Evolutionary conservation across 2,888 invertebrate species (phyloP).

Genomic region (Melinaea menophilus): DNA sequence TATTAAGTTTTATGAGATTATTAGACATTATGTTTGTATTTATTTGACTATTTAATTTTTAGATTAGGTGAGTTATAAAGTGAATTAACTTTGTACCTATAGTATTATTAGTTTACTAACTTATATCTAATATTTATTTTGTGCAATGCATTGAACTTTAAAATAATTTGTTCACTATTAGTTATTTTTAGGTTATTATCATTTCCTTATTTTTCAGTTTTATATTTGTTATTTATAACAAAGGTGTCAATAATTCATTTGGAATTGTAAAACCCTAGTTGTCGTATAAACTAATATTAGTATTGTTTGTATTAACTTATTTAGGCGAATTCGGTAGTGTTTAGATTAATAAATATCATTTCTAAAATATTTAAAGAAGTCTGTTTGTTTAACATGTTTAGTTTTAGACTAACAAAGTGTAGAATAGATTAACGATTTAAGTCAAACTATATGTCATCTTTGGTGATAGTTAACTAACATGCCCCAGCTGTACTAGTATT

Average conservation of each 20-base stretch:
- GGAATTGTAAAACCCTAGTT: slow-evolving; percentile 52
- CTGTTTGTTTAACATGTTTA: slow-evolving; percentile 79
- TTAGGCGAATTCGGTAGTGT: slow-evolving; percentile 61
- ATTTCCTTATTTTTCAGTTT: slow-evolving; percentile 48
- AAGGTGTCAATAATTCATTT: slow-evolving; percentile 47
- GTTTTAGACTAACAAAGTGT: slow-evolving; percentile 75
- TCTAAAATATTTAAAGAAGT: slow-evolving; percentile 72
- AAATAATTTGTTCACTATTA: slow-evolving; percentile 53
- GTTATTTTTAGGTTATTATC: slow-evolving; percentile 53
- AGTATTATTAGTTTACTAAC: slow-evolving; percentile 32
- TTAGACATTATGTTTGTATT: slow-evolving; percentile 40
- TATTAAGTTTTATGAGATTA: slow-evolving; percentile 56
- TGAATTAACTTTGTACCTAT: slow-evolving; percentile 26
- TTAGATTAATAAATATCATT: slow-evolving; percentile 76
- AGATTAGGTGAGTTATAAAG: slow-evolving; percentile 29
- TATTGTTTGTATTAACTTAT: slow-evolving; percentile 73
- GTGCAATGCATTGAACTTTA: slow-evolving; percentile 57
- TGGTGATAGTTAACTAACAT: slow-evolving; percentile 65
- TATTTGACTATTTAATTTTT: slow-evolving; percentile 40
- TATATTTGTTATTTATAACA: slow-evolving; percentile 53
- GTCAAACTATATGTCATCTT: slow-evolving; percentile 48
- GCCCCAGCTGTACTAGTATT: slow-evolving; percentile 61
- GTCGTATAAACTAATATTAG: slow-evolving; percentile 70
- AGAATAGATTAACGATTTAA: slow-evolving; percentile 71
- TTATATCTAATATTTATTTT: slow-evolving; percentile 52